Evolutionary conservation across 2,797 vertebrate genomes (phyloP), one percentile per base, ranked within the genome.

Genomic region (Anas bahamensis): DNA sequence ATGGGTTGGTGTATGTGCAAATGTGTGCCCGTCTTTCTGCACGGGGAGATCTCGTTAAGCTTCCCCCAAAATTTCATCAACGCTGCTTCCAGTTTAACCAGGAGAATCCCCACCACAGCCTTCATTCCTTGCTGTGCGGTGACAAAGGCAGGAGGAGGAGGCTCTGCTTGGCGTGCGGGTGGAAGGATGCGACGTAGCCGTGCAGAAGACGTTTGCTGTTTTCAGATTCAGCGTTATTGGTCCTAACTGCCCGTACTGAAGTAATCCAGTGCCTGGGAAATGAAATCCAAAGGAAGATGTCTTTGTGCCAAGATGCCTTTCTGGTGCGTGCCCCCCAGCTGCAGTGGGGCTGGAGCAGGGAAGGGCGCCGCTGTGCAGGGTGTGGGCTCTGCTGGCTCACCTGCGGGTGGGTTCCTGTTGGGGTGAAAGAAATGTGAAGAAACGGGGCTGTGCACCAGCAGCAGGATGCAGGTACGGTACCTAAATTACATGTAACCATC

Each of bases 131-230:
- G 28, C 75, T 2, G 23, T 1, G 13, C 57, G 19, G 59, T 12
- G 39, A 23, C 60, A 39, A 53, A 2, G 1, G 28, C 4, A 1
- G 37, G 60, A 56, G 65, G 33, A 63, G 35, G n/a, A 71, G 75
- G 23, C 0, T 1, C 35, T 8, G 52, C 15, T 13, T 3, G 1
- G 1, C 6, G 12, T 3, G 1, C 1, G 65, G 10, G 17, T 79
- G 13, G 29, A 31, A 9, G 14, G 53, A 70, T 19, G 60, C 21
- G 10, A 31, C 19, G 28, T 16, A 39, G 35, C 26, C 31, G 3
- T 29, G 28, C 26, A 22, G 48, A 22, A 39, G 48, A 23, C 19
- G 12, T 39, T 23, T 66, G 42, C 31, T n/a, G 24, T 13, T 33
- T 33, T 46, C 9, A 33, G 31, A 16, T 66, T 15, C 64, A 46